phyloP scores from a whole-genome alignment of 2,797 vertebrate species.

The Acanthornis magna region DNA sequence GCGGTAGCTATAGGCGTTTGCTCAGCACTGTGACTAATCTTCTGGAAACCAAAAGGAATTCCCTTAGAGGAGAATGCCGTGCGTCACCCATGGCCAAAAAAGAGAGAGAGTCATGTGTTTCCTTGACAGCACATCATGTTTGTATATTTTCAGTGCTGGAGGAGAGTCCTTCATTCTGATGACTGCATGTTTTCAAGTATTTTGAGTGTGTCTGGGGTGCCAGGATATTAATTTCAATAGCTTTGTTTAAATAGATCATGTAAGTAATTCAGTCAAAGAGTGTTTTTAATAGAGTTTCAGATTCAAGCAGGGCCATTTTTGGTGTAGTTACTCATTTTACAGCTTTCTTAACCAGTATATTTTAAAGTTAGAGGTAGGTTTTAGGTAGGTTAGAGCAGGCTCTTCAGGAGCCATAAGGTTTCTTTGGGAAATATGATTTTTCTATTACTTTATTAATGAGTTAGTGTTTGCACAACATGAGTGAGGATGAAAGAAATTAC shows the following conservation, averaged over 20 bases:
- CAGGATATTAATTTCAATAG: constrained; percentile 6
- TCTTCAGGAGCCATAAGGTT: not conserved
- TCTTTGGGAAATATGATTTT: not conserved
- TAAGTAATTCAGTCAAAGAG: not conserved
- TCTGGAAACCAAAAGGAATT: constrained; percentile 44
- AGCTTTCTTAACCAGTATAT: not conserved
- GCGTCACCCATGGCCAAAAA: not conserved
- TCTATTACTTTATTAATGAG: not conserved
- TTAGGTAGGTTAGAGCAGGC: not conserved
- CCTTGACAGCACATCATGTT: constrained; percentile 26
- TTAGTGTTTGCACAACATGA: not conserved
- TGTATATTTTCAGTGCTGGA: constrained; percentile 19
- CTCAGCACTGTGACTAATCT: constrained; percentile 32
- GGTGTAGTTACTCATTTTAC: not conserved
- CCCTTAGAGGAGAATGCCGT: not conserved
- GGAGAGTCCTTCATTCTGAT: not conserved
- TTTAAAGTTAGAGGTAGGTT: too few species aligned
- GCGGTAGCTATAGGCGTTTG: not conserved
- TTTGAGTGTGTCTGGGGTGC: not conserved
- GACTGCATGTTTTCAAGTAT: not conserved
- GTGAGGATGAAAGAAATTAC: not conserved
- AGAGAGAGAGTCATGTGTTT: not conserved
- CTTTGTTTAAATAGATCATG: not conserved
- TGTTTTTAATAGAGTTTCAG: not conserved
- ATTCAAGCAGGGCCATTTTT: not conserved